Base-by-base conservation (phyloP, 2,888 invertebrate species). In the Phyllotreta cruciferae region DNA sequence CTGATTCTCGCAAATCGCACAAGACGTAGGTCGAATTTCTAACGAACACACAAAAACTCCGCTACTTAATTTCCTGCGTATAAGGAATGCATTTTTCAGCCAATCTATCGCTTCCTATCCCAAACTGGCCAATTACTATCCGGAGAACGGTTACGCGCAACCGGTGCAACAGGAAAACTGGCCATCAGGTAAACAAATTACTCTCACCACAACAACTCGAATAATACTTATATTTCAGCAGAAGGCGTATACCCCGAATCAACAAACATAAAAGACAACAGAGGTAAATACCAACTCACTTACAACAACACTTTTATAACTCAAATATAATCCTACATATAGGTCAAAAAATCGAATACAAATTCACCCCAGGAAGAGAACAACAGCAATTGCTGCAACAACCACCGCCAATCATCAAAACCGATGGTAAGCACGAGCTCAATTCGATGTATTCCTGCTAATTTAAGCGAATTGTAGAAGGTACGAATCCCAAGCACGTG, bases 71-170 rank as follows among this genome's bases (percentile, higher is more conserved):
- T 24, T 24, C 4, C 24, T 24, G 4, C 24, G 24, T 24, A 4
- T 24, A 3, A 24, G 4, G 4, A 24, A 24, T 52, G 14, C n/a
- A 63, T 35, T 6, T 42, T 64, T 39, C 37, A 64, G 64, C 34
- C 61, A 61, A 49, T 56, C 41, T 5, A 11, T 37, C 36, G 39
- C 60, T 10, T 42, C 60, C 6, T 73, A 73, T 62, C 66, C 60
- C 50, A 74, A 71, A 62, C 58, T 69, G 14, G 55, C 62, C 41
- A 71, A 66, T 65, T 72, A 78, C 70, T 80, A 79, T 60, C 74
- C 75, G 6, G 79, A 79, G 41, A 72, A 78, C 38, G 71, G 72
- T 6, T 80, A 79, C 64, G 71, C 76, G 50, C 77, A 76, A 56
- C 78, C 73, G 6, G 66, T 71, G 53, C 70, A 70, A 42, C 71